These are phyloP conservation scores for Ispidina picta DNA, from an alignment of 2,797 vertebrate genomes.

Conservation along the genomic window DNA sequence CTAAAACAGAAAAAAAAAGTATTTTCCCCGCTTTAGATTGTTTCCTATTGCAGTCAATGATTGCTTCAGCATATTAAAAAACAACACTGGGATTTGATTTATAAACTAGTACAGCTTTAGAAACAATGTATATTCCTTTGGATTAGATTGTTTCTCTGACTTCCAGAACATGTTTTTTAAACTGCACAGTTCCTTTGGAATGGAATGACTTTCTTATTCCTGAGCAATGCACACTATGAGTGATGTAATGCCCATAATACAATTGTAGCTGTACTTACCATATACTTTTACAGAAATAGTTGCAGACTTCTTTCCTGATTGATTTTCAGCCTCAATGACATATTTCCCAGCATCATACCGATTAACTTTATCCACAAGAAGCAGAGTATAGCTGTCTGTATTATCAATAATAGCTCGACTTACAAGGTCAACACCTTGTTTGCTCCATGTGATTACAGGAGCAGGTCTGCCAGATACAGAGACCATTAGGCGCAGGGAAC, in stretches of 20 bases:
- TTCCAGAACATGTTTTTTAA: not conserved
- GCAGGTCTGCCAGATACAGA: conserved; percentile 90
- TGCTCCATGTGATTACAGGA: conserved; percentile 92
- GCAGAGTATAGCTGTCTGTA: conserved; percentile 88
- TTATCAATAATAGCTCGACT: conserved; percentile 94
- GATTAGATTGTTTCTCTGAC: not conserved
- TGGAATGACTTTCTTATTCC: not conserved
- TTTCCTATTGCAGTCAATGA: not conserved
- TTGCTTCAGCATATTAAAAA: not conserved
- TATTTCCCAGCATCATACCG: conserved; percentile 98
- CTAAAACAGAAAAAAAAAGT: conserved; percentile 68
- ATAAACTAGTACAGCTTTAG: not conserved
- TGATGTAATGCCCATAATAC: not conserved
- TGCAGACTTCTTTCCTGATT: conserved; percentile 93
- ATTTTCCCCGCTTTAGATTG: not conserved
- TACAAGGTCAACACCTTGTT: conserved; percentile 89
- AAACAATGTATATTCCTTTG: not conserved
- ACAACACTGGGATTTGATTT: not conserved
- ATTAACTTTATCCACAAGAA: conserved; percentile 95
- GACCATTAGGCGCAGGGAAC: conserved; percentile 89
- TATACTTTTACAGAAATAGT: conserved; percentile 96
- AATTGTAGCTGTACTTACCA: conserved; percentile 80
- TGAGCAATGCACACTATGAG: not conserved
- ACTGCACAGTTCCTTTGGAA: not conserved
- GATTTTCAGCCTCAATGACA: conserved; percentile 91